A percentile compares a stretch with the other conserved stretches of the same genome.
These are phyloP conservation scores for Merluccius polli DNA, from an alignment of 2,797 vertebrate genomes.

Conservation along the genomic window DNA sequence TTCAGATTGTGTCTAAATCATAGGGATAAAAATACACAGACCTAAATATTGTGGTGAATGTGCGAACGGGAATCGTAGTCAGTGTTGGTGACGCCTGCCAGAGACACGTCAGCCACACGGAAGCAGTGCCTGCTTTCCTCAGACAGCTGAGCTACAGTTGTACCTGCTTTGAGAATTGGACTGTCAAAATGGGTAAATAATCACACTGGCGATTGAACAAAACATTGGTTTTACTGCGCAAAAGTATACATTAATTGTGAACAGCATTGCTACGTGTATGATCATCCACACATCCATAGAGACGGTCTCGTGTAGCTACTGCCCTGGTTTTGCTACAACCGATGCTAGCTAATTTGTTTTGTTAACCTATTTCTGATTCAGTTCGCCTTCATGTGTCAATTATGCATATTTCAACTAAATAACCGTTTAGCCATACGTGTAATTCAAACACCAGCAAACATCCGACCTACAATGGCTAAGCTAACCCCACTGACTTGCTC, in stretches of 20 bases:
- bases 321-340: not conserved
- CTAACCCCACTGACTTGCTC: slow-evolving; percentile 20
- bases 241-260: too few relatives aligned
- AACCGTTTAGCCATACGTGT: not conserved
- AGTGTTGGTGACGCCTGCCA: slow-evolving; percentile 32
- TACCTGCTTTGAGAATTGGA: not conserved
- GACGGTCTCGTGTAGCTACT: too few relatives aligned
- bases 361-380: not conserved
- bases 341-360: not conserved
- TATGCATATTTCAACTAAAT: not conserved
- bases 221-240: not conserved
- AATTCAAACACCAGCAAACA: too few relatives aligned
- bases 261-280: too few relatives aligned
- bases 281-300: too few relatives aligned
- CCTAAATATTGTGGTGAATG: slow-evolving; percentile 25
- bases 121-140: slow-evolving; percentile 34
- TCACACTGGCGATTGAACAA: not conserved
- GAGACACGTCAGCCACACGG: slow-evolving; percentile 71
- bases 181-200: slow-evolving; percentile 60
- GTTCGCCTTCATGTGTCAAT: not conserved
- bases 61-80: not conserved
- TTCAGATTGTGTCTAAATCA: not conserved
- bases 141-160: slow-evolving; percentile 18
- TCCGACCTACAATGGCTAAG: not conserved
- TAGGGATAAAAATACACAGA: not conserved